These are phyloP conservation scores for Drosophila mimetica DNA, from an alignment of 2,888 invertebrate genomes.

Conservation along the genomic window DNA sequence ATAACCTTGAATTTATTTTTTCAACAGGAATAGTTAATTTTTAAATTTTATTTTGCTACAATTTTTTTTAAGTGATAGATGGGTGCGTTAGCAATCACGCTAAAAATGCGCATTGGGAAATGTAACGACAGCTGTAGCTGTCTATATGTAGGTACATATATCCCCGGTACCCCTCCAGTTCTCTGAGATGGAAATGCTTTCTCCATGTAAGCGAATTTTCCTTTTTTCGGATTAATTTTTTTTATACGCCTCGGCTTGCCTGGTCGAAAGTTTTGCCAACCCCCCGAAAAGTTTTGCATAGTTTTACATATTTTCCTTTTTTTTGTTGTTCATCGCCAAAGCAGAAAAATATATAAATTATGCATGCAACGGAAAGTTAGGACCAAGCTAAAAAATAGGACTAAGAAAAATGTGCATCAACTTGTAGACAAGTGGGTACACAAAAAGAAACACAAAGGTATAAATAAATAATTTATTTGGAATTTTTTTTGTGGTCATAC, in stretches of 20 bases:
- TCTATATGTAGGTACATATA: conserved; percentile 10
- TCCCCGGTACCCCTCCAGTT: conserved; percentile 9
- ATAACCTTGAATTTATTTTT: no score
- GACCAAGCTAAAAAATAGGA: conserved; percentile 28
- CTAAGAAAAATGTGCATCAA: conserved; percentile 39
- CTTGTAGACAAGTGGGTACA: conserved; percentile 29
- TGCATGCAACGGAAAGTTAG: conserved; percentile 64
- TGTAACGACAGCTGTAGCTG: conserved; percentile 69
- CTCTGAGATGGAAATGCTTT: conserved; percentile 41
- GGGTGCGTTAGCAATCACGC: conserved; percentile 60
- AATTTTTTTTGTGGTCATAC: background rate
- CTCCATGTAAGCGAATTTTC: conserved; percentile 46
- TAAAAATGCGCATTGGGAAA: conserved; percentile 65
- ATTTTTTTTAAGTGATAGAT: background rate
- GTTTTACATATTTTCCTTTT: conserved; percentile 71
- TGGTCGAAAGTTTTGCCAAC: conserved; percentile 40
- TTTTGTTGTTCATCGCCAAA: conserved; percentile 51
- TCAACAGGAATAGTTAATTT: no score
- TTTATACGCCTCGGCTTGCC: conserved; percentile 20
- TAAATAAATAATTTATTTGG: background rate
- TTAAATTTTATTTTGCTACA: fast-evolving
- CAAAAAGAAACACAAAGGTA: background rate
- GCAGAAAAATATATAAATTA: conserved; percentile 69
- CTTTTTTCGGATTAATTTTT: conserved; percentile 68
- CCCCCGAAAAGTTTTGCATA: conserved; percentile 67